These are phyloP conservation scores for Pilophorus perplexus DNA, from an alignment of 2,888 invertebrate species.

Conservation along the genomic window DNA sequence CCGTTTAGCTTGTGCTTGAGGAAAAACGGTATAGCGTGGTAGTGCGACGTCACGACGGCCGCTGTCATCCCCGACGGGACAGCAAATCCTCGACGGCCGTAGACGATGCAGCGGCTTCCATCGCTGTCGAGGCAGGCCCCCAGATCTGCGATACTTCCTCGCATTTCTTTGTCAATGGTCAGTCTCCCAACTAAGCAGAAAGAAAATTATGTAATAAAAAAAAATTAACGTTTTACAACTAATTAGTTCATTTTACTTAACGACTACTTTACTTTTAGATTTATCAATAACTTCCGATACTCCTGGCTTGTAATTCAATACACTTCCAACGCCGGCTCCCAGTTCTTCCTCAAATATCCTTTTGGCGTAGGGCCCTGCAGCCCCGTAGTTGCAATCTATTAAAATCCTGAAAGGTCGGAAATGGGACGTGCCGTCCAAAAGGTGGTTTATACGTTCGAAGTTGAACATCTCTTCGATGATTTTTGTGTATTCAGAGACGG, in stretches of 20 bases:
- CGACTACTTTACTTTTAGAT: too few species aligned
- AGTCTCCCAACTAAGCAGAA: background rate
- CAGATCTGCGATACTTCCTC: conserved; percentile 1
- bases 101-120: conserved; percentile 20
- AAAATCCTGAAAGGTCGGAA: conserved; percentile 16
- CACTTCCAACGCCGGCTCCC: conserved; percentile 5
- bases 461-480: conserved; percentile 18
- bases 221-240: too few species aligned
- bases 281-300: too few species aligned
- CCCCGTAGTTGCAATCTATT: conserved; percentile 23
- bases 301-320: too few species aligned
- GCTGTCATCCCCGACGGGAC: conserved; percentile 1
- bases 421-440: background rate
- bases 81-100: conserved; percentile 27
- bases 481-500: conserved; percentile 1
- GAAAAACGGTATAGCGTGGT: conserved; percentile 22
- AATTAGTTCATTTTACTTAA: too few species aligned
- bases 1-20: conserved; percentile 16
- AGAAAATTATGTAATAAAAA: too few species aligned
- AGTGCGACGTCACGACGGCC: conserved; percentile 4
- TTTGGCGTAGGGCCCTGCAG: conserved; percentile 9
- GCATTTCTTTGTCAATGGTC: background rate
- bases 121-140: conserved; percentile 18
- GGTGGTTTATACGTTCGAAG: conserved; percentile 3
- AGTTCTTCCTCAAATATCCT: conserved; percentile 25